Base-by-base conservation (phyloP, 2,113 vertebrate genomes). In the Platichthys stellatus region DNA sequence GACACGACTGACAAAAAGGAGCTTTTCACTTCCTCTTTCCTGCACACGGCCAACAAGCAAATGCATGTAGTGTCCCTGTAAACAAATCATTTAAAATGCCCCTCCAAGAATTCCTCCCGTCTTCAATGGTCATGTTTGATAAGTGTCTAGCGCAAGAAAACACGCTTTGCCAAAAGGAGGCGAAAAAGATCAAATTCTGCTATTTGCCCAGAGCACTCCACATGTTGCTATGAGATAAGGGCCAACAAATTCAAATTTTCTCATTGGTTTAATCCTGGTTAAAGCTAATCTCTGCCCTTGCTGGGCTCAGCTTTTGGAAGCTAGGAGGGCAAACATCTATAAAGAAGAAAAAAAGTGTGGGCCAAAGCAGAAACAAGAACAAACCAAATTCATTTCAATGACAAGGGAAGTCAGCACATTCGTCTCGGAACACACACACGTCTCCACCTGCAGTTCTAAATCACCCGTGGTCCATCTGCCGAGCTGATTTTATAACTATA, bases 241-340 rank as follows among this genome's bases (percentile, higher is more conserved):
- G 91, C 91, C 89, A 91, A 93, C 87, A 93, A 92, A 90, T 93
- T 88, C 66, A 86, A 93, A 87, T 90, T 91, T 88, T 85, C 86
- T 91, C 88, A 89, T 92, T 89, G 80, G 84, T 91, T 94, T 92
- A 93, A 90, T 94, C 92, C 93, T 91, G 90, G 86, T 87, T 66
- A 81, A 86, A 63, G 89, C 88, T 84, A 92, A 84, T 86, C 85
- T 81, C 76, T 89, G 91, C 90, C 84, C 88, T 92, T 85, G 86
- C 91, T 91, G 86, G 87, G 87, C 88, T 90, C 90, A 91, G 88
- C 88, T 82, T 86, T 86, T 83, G 85, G 85, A 92, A 85, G 86
- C 88, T 72, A 80, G 76, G 86, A 86, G 77, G 77, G 81, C 81
- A 90, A 81, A 86, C 84, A 85, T 88, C 71, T 83, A 78, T 64